phyloP scores from a whole-genome alignment of 2,888 invertebrate genomes.

The Drosophila neonasuta region DNA sequence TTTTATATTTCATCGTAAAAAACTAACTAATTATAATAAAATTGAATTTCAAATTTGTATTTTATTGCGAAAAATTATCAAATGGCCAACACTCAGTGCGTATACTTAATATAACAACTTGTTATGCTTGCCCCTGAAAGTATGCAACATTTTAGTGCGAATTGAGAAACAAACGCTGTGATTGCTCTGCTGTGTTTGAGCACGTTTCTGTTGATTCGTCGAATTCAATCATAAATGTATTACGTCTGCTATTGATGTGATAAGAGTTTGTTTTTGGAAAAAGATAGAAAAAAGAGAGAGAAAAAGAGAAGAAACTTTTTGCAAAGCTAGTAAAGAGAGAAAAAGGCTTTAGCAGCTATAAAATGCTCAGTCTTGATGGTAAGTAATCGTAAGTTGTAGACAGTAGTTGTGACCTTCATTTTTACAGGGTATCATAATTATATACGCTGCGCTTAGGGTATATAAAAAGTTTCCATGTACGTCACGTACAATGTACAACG shows the following conservation, averaged over 20 bases:
- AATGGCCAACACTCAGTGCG: not conserved
- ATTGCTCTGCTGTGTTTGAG: not conserved
- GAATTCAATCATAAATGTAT: conserved; percentile 1
- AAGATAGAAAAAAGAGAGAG: not conserved
- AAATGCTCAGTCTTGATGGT: not conserved
- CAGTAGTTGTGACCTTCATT: not conserved
- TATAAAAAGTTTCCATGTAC: conserved; percentile 41
- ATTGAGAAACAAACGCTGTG: not conserved
- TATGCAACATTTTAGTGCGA: not conserved
- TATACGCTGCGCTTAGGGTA: conserved; percentile 1
- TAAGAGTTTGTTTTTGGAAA: not conserved
- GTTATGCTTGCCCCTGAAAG: not conserved
- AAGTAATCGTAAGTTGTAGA: not conserved
- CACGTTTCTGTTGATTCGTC: not conserved
- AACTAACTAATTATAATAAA: no score
- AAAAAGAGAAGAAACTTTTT: not conserved
- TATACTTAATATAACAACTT: not conserved
- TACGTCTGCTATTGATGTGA: not conserved
- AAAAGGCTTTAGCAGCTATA: not conserved
- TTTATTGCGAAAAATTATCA: no score
- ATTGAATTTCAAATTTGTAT: no score
- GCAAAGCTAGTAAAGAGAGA: not conserved
- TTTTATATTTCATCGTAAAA: no score
- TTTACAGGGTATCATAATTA: conserved; percentile 10
- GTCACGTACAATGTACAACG: conserved; percentile 56